These are phyloP conservation scores for Drosophila pallidifrons DNA, from an alignment of 1,140 invertebrate genomes.

Conservation along the genomic window DNA sequence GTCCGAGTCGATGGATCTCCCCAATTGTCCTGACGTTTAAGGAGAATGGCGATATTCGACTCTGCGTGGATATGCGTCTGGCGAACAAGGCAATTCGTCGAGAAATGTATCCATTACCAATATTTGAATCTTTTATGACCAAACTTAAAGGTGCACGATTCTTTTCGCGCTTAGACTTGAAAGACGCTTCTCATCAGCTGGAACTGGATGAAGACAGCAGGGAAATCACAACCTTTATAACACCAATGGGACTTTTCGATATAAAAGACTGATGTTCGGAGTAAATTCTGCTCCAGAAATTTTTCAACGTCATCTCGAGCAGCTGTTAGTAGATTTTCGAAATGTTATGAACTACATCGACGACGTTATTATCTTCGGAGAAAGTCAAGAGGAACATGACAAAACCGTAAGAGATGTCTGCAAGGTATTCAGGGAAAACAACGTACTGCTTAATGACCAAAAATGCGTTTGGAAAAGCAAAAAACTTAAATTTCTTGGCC, in stretches of 20 bases:
- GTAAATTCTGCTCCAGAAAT: constrained; percentile 32
- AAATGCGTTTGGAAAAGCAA: not conserved
- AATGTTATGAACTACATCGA: constrained; percentile 22
- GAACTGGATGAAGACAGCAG: constrained; percentile 48
- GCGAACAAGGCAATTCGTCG: constrained; percentile 37
- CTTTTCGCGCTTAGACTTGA: constrained; percentile 38
- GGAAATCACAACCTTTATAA: constrained; percentile 5
- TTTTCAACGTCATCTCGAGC: constrained; percentile 13
- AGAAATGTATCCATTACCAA: constrained; percentile 44
- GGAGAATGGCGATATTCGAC: constrained; percentile 18
- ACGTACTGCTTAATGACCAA: too few relatives aligned
- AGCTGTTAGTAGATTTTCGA: not conserved
- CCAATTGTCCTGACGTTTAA: constrained; percentile 15
- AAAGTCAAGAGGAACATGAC: not conserved
- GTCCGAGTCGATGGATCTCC: constrained; percentile 21
- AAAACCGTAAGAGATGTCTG: too few relatives aligned
- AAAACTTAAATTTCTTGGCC: not conserved
- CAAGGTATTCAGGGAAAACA: too few relatives aligned
- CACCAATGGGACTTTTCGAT: constrained; percentile 13
- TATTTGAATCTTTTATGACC: constrained; percentile 40
- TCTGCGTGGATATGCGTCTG: constrained; percentile 45
- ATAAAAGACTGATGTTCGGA: constrained; percentile 26
- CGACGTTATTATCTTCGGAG: constrained; percentile 29
- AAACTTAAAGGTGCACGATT: constrained; percentile 25
- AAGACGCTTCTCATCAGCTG: constrained; percentile 44